Base-by-base conservation (phyloP, 2,113 vertebrate genomes). In the Daubentonia madagascariensis region DNA sequence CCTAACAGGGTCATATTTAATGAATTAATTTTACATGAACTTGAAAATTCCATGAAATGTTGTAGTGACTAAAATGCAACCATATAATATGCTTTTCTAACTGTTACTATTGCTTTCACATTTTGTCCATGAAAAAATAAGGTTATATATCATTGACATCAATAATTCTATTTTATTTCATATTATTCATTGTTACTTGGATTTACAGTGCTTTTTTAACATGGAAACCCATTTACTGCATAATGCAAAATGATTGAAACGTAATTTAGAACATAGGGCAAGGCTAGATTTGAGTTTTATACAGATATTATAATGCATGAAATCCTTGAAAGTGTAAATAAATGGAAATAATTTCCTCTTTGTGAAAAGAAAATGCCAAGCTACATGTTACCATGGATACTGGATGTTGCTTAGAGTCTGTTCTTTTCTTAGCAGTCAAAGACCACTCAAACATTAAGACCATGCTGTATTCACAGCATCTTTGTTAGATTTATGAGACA, bases 261-360 rank as follows among this genome's bases (percentile, higher is more conserved):
- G 43, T 75, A 85, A 96, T 92, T 97, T 79, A 80, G 50, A 94
- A 87, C 70, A 73, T 40, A 87, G 8, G 43, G 2, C 50, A 86
- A 91, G 48, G 52, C 40, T 87, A 70, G n/a, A 89, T 96, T 87
- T 93, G 48, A 97, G 43, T 80, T 95, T 37, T 75, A 45, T 67
- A 40, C 40, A 78, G 59, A 90, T 50, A 89, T 93, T 95, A 84
- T 75, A 91, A 96, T 48, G 43, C 28, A 87, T 28, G 28, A 89
- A 94, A 93, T 97, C 63, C 83, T 96, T 97, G 81, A 68, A 97
- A 96, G 75, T 96, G 54, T 97, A 98, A 98, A 97, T 87, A 97
- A 96, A 93, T 89, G 72, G 72, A 93, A 94, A 89, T 97, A 95
- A 96, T 96, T 85, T 95, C 48, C 43, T 80, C 68, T 95, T 73